phyloP scores from a whole-genome alignment of 2,888 invertebrate genomes.

The Chesias legatella region DNA sequence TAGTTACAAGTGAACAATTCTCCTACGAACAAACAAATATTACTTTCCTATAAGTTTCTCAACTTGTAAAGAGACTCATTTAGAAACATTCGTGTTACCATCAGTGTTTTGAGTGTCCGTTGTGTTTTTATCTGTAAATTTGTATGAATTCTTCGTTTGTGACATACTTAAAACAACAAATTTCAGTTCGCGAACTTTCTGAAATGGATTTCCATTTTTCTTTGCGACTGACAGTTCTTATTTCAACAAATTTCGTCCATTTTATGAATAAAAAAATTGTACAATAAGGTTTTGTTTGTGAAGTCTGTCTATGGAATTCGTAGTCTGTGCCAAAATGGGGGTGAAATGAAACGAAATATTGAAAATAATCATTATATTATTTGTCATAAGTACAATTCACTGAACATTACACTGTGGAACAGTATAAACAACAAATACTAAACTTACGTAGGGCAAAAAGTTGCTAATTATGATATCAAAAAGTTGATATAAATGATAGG shows the following conservation, averaged over 20 bases:
- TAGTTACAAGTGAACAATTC: slow-evolving; percentile 48
- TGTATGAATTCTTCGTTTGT: slow-evolving; percentile 67
- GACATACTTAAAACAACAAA: slow-evolving; percentile 77
- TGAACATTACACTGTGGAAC: slow-evolving; percentile 51
- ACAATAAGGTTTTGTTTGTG: background rate
- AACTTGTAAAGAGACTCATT: no score
- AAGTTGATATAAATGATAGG: slow-evolving; percentile 2
- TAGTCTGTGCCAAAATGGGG: background rate
- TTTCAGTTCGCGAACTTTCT: slow-evolving; percentile 72
- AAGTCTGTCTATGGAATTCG: slow-evolving; percentile 3
- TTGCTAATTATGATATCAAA: slow-evolving; percentile 3
- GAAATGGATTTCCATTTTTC: slow-evolving; percentile 71
- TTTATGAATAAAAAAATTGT: background rate
- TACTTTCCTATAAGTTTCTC: slow-evolving; percentile 11
- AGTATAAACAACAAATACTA: slow-evolving; percentile 54
- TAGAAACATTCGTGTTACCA: slow-evolving; percentile 55
- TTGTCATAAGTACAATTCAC: slow-evolving; percentile 66
- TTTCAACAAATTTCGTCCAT: slow-evolving; percentile 44
- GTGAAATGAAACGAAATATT: slow-evolving; percentile 41
- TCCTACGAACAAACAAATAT: slow-evolving; percentile 47
- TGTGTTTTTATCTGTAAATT: slow-evolving; percentile 63
- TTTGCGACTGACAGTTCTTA: slow-evolving; percentile 63
- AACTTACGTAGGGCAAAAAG: slow-evolving; percentile 14
- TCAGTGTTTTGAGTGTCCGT: slow-evolving; percentile 45
- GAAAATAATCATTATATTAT: slow-evolving; percentile 70